Evolutionary conservation across 2,113 vertebrate genomes (phyloP), one percentile per base, ranked within the genome.

Genomic region (Macroglossus sobrinus): DNA sequence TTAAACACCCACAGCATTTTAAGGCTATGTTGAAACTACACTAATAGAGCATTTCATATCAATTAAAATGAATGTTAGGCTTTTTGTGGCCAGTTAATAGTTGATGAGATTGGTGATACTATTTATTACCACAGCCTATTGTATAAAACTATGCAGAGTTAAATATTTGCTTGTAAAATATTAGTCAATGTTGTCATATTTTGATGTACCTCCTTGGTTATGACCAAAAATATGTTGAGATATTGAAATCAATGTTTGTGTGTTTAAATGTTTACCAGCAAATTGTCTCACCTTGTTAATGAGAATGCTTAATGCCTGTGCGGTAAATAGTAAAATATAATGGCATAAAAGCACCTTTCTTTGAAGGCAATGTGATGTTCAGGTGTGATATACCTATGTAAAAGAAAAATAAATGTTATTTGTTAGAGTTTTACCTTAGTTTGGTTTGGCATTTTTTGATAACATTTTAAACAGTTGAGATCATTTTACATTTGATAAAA

Each of bases 71-170:
- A 99, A 99, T 99, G 99, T 99, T 99, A 99, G 99, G 99, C 99
- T 99, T 99, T 98, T 98, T 99, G 99, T 99, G 99, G 99, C 99
- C 99, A 98, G 98, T 98, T 99, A 98, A 98, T 99, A 98, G 98
- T 99, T 98, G 98, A 98, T 99, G 98, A 99, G 98, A 98, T 98
- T 98, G 99, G 99, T 99, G 98, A 99, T 99, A 98, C 98, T 99
- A 99, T 98, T 98, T 99, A 98, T 98, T 99, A 99, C 98, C 98
- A 99, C 98, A 98, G 98, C 99, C 98, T 99, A 99, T 99, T 99
- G 99, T 99, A 99, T 99, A 99, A 99, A 99, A 99, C 99, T 99
- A 99, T 98, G 99, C 99, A 99, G 99, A 99, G 98, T 99, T 99
- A 98, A 99, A 98, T 99, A 99, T 99, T 99, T 99, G 99, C 99